Conservation (phyloP, 1,140 invertebrate species). For the Nilaparvata lugens region DNA sequence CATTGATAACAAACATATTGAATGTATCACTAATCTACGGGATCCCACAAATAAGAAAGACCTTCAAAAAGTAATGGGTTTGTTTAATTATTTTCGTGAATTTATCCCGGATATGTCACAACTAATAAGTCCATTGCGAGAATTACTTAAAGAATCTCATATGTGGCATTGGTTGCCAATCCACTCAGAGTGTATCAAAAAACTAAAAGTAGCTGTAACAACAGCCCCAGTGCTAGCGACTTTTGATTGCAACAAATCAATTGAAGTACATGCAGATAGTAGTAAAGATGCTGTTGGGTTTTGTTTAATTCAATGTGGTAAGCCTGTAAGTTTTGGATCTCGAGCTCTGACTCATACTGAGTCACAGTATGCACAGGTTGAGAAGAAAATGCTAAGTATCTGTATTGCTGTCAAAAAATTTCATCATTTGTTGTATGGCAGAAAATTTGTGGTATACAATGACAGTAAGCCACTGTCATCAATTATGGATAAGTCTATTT, state of each 20-base stretch:
- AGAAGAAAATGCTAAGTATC: conserved; percentile 34
- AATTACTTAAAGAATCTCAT: conserved; percentile 24
- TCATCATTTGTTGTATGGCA: conserved; percentile 31
- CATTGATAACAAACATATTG: conserved; percentile 17
- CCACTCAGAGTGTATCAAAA: conserved; percentile 12
- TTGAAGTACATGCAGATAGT: conserved; percentile 22
- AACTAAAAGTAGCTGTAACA: conserved; percentile 19
- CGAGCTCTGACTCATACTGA: conserved; percentile 30
- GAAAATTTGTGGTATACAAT: conserved; percentile 30
- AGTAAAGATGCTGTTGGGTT: conserved; percentile 26
- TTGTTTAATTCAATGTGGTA: conserved; percentile 24
- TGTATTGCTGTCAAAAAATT: conserved; percentile 28
- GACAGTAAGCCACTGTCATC: conserved; percentile 38
- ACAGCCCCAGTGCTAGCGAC: conserved; percentile 13
- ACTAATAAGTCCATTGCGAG: conserved; percentile 17
- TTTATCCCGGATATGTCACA: conserved; percentile 25
- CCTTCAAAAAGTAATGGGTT: conserved; percentile 24
- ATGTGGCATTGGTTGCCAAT: conserved; percentile 24
- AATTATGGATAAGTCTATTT: conserved; percentile 36
- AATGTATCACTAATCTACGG: conserved; percentile 27
- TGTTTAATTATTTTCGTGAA: conserved; percentile 21
- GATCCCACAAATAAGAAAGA: conserved; percentile 27
- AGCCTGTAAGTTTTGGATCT: conserved; percentile 28
- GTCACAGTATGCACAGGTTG: conserved; percentile 30
- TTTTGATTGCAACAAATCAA: conserved; percentile 15